A percentile compares a stretch with the other conserved stretches of the same genome.
Evolutionary conservation across 1,140 invertebrate genomes (phyloP).

Genomic region (Himalopsyche phryganea): DNA sequence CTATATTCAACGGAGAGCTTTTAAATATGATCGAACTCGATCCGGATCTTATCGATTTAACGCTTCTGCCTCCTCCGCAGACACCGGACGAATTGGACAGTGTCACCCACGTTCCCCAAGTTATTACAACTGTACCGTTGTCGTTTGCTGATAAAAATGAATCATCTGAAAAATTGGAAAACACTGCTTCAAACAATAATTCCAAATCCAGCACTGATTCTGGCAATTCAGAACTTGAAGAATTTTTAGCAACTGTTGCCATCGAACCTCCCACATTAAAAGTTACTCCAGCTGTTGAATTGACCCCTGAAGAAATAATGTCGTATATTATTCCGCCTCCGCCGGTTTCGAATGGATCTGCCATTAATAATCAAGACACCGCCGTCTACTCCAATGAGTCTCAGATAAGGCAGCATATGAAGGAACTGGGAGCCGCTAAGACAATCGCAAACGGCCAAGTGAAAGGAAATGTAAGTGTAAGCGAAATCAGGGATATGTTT

Average conservation of each 20-base stretch:
- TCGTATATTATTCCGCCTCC: conserved; percentile 80
- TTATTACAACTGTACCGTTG: conserved; percentile 65
- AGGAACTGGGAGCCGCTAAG: conserved; percentile 36
- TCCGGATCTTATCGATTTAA: conserved; percentile 87
- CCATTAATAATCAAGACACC: conserved; percentile 38
- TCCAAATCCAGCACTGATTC: conserved; percentile 37
- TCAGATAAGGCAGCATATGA: conserved; percentile 37
- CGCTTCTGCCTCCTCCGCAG: conserved; percentile 78
- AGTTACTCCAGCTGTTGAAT: conserved; percentile 63
- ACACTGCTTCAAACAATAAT: conserved; percentile 14
- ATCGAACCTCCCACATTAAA: conserved; percentile 73
- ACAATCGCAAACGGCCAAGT: conserved; percentile 42
- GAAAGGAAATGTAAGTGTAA: conserved; percentile 49
- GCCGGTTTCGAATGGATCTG: conserved; percentile 53
- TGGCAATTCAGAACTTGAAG: conserved; percentile 60
- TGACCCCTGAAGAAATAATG: conserved; percentile 74
- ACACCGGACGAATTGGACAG: conserved; percentile 73
- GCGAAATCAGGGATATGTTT: conserved; percentile 53
- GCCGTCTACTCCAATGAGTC: conserved; percentile 44
- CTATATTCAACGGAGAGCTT: conserved; percentile 58
- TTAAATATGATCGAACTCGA: conserved; percentile 66
- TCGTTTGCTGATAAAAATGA: conserved; percentile 64
- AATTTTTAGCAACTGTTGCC: conserved; percentile 77
- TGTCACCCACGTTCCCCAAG: conserved; percentile 56
- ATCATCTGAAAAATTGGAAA: conserved; percentile 32